Evolutionary conservation across 2,797 vertebrate species (phyloP).

Genomic region (Gorsachius magnificus): DNA sequence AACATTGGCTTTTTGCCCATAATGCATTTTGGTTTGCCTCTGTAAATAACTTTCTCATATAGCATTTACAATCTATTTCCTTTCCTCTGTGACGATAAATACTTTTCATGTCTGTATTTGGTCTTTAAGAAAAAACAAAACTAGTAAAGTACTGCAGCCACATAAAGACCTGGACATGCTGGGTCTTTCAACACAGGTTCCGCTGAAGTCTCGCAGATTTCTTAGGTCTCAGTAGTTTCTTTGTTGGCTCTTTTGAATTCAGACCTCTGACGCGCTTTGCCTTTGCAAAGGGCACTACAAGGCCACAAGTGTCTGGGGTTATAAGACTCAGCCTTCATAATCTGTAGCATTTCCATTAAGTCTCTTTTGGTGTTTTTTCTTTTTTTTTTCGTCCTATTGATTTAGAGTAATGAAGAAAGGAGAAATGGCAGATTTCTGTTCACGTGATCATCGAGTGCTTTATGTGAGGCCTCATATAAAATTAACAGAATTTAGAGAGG

Average conservation of each 20-base stretch:
- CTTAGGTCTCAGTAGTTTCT: neutral
- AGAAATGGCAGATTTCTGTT: neutral
- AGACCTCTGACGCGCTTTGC: neutral
- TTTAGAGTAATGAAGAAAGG: neutral
- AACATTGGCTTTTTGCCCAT: neutral
- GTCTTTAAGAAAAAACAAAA: neutral
- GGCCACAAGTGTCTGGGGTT: neutral
- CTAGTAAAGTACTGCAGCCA: neutral
- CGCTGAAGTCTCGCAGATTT: neutral
- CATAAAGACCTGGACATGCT: neutral
- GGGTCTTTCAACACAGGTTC: neutral
- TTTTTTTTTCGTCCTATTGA: neutral
- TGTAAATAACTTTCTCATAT: neutral
- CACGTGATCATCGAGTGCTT: neutral
- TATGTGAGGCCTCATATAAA: slow-evolving; percentile 39
- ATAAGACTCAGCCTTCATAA: neutral
- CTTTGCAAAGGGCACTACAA: neutral
- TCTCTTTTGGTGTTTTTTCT: neutral
- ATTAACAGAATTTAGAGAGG: slow-evolving; percentile 47
- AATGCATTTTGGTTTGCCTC: neutral
- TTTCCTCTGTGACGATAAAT: neutral
- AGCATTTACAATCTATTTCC: slow-evolving; percentile 1
- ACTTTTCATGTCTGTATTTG: neutral
- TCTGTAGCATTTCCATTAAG: neutral
- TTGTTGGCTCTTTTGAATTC: neutral